Base-by-base conservation (phyloP, 2,113 vertebrate genomes). In the Phoxinus phoxinus region DNA sequence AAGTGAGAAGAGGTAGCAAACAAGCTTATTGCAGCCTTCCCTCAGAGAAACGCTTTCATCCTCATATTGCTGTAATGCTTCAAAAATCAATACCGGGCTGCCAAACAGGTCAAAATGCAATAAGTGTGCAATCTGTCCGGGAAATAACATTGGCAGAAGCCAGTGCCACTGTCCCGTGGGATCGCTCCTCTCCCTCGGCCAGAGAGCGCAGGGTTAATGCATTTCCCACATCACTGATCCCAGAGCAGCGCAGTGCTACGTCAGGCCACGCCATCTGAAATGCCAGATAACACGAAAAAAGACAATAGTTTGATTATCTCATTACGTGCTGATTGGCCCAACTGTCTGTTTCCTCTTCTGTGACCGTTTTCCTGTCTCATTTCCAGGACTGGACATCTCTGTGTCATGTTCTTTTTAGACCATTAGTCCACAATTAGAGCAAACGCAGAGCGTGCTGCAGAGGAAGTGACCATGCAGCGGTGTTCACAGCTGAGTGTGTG, bases 31-130 rank as follows among this genome's bases (percentile, higher is more conserved):
- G 86, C 71, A 86, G 84, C 78, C 44, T n/a, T 83, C 78, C 65
- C 85, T 85, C 74, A 58, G 83, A 21, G 73, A 81, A 84, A 89
- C 81, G 78, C 71, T 84, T 89, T 90, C 81, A 88, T 90, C 84
- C 89, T 88, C 86, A 87, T 90, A 88, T 83, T 87, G 69, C 88
- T 87, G 86, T 90, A 90, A 91, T 91, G 90, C 85, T 92, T 89
- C 79, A 90, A 86, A 91, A 94, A 94, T 95, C 95, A 89, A 94
- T 94, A 92, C 10, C 9, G 67, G 90, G 86, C 90, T 90, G 91
- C 87, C 87, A 93, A 94, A 92, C 91, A 80, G 91, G 90, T 89
- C 90, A 90, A 91, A 93, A 93, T 92, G 90, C 92, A 94, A 94
- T 94, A 94, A 94, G 91, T 88, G 90, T 86, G 91, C 88, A 88